A percentile compares a stretch with the other conserved stretches of the same genome.
phyloP scores from a whole-genome alignment of 1,140 invertebrate species.

The Dendroctonus ponderosae region DNA sequence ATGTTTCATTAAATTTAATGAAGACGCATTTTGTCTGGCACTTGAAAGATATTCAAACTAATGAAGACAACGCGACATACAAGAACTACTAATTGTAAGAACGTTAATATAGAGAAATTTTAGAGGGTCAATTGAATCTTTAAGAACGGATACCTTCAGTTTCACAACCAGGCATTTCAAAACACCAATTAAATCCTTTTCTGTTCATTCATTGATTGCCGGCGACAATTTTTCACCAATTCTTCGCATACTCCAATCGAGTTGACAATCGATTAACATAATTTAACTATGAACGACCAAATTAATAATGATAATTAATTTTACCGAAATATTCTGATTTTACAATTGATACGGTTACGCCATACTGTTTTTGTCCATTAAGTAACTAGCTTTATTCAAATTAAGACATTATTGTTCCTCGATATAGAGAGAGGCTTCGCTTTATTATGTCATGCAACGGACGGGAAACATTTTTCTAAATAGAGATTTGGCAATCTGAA shows the following conservation, averaged over 20 bases:
- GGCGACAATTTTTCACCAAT: constrained; percentile 9
- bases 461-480: background rate
- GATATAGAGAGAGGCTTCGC: background rate
- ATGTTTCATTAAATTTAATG: too few relatives aligned
- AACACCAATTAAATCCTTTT: background rate
- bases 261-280: constrained; percentile 24
- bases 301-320: constrained; percentile 18
- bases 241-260: constrained; percentile 7
- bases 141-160: too few relatives aligned
- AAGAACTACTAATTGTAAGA: too few relatives aligned
- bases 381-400: constrained; percentile 20
- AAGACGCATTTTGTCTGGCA: too few relatives aligned
- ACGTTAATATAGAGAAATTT: too few relatives aligned
- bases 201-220: constrained; percentile 4
- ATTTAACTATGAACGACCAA: background rate
- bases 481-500: background rate
- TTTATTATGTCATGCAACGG: background rate
- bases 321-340: constrained; percentile 13
- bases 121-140: too few relatives aligned
- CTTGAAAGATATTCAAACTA: too few relatives aligned
- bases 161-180: too few relatives aligned
- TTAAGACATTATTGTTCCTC: constrained; percentile 19
- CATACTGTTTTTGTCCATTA: constrained; percentile 9
- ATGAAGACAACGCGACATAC: too few relatives aligned
- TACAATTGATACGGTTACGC: constrained; percentile 4